phyloP scores from a whole-genome alignment of 2,797 vertebrate genomes.

The Cuculus canorus region DNA sequence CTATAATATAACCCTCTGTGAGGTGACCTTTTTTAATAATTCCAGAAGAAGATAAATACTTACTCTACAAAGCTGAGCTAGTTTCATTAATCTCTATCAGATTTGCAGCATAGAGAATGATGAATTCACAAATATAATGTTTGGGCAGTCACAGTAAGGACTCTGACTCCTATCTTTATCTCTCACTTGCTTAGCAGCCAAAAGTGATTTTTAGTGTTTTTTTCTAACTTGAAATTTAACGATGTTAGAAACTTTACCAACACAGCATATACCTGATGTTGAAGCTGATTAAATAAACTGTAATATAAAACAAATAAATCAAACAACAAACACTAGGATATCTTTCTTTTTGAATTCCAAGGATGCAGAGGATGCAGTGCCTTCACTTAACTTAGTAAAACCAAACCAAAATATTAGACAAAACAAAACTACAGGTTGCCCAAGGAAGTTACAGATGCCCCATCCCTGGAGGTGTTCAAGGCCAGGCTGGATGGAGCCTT shows the following conservation, averaged over 20 bases:
- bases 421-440: not conserved
- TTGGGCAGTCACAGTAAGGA: not conserved
- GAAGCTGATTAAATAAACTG: not conserved
- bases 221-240: not conserved
- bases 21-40: not conserved
- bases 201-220: rapidly evolving
- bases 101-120: not conserved
- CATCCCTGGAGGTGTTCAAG: too few relatives aligned
- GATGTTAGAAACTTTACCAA: not conserved
- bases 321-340: not conserved
- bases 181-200: not conserved
- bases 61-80: not conserved
- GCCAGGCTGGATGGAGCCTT: too few relatives aligned
- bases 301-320: not conserved
- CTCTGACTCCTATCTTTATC: not conserved
- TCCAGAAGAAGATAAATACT: not conserved
- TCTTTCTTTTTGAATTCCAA: not conserved
- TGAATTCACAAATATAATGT: not conserved
- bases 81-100: not conserved
- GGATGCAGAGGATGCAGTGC: not conserved
- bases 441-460: too few relatives aligned
- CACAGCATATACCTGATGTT: not conserved
- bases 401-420: not conserved
- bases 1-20: not conserved
- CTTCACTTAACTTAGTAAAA: not conserved